phyloP scores from a whole-genome alignment of 2,113 vertebrate genomes.

The Cheilinus undulatus region DNA sequence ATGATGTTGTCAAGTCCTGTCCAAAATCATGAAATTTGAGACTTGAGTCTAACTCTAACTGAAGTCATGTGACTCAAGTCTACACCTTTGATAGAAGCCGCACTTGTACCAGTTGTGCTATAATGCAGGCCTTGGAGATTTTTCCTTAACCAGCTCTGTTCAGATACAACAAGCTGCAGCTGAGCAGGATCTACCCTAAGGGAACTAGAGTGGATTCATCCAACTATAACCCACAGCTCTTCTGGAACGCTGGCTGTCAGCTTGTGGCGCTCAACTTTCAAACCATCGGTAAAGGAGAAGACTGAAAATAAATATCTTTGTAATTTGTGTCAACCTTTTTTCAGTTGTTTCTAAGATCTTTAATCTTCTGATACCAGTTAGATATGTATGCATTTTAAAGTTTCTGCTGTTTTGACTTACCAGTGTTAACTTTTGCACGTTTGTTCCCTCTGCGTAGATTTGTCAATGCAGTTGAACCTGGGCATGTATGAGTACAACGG shows the following conservation, averaged over 20 bases:
- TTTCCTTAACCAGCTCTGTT: constrained; percentile 81
- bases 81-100: neutral
- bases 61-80: too few species aligned
- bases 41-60: too few species aligned
- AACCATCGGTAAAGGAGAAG: constrained; percentile 88
- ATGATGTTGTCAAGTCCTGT: too few species aligned
- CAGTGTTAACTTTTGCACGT: neutral
- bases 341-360: too few species aligned
- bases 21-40: too few species aligned
- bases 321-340: neutral
- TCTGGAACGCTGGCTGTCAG: constrained; percentile 98
- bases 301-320: neutral
- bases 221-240: constrained; percentile 99
- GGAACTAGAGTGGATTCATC: constrained; percentile 98
- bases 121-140: neutral
- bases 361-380: too few species aligned
- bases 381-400: neutral
- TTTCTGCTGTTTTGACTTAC: too few species aligned
- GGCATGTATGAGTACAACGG: constrained; percentile 98
- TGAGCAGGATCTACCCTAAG: constrained; percentile 98
- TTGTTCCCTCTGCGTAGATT: constrained; percentile 83
- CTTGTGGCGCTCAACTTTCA: constrained; percentile 99
- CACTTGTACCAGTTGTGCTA: neutral
- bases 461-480: constrained; percentile 98
- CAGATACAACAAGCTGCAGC: constrained; percentile 98